Evolutionary conservation across 2,888 invertebrate genomes (phyloP).

Genomic region (Orchestes rusci): DNA sequence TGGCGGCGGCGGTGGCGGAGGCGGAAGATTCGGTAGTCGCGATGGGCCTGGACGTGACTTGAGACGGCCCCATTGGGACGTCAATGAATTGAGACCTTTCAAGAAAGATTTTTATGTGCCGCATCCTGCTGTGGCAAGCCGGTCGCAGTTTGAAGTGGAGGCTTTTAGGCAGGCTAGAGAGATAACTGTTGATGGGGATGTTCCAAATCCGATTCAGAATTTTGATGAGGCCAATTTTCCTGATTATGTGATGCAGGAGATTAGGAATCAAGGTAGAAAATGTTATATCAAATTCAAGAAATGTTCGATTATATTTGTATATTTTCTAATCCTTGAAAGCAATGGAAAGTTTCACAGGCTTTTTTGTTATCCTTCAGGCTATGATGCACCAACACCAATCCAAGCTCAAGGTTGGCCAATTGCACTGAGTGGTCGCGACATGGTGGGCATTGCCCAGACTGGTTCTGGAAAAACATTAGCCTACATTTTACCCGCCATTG

Average conservation of each 20-base stretch:
- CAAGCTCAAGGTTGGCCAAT: slow-evolving; percentile 89
- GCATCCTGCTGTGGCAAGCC: slow-evolving; percentile 58
- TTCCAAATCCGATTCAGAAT: slow-evolving; percentile 68
- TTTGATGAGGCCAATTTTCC: slow-evolving; percentile 78
- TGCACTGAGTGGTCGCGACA: slow-evolving; percentile 71
- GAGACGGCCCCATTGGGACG: slow-evolving; percentile 65
- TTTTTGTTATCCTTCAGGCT: too few relatives aligned
- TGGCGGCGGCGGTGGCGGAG: slow-evolving; percentile 35
- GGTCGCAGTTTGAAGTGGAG: slow-evolving; percentile 61
- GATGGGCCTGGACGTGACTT: slow-evolving; percentile 48
- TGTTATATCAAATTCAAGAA: too few relatives aligned
- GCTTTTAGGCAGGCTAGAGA: slow-evolving; percentile 70
- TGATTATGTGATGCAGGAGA: slow-evolving; percentile 67
- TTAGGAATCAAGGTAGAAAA: slow-evolving; percentile 58
- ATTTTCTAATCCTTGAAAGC: too few relatives aligned
- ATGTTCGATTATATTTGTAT: too few relatives aligned
- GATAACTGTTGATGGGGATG: slow-evolving; percentile 75
- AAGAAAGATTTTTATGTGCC: slow-evolving; percentile 83
- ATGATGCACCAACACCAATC: slow-evolving; percentile 72
- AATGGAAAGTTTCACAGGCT: too few relatives aligned
- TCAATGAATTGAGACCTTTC: slow-evolving; percentile 65
- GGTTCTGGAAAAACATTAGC: slow-evolving; percentile 79
- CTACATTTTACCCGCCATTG: slow-evolving; percentile 77
- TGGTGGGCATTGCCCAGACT: slow-evolving; percentile 85
- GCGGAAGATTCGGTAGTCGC: slow-evolving; percentile 36